These are phyloP conservation scores for Oncorhynchus clarkii DNA, from an alignment of 2,113 vertebrate species.

Conservation along the genomic window DNA sequence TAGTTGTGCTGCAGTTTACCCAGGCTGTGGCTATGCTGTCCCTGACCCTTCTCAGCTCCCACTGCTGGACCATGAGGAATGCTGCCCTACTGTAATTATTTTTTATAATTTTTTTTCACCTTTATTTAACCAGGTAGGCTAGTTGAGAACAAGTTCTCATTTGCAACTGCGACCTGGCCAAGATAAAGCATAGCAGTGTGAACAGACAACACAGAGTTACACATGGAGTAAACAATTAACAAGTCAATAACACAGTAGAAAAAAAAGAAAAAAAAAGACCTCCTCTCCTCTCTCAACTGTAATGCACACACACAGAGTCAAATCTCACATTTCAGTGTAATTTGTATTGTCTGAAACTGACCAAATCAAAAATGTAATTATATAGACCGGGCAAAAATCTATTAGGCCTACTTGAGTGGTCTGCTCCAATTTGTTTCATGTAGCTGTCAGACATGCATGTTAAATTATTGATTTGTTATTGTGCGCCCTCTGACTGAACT, in stretches of 20 bases:
- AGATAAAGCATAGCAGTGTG: too few relatives aligned
- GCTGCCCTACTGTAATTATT: constrained; percentile 90
- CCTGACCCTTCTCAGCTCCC: constrained; percentile 74
- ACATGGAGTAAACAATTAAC: too few relatives aligned
- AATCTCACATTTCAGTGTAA: not conserved
- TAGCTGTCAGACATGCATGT: not conserved
- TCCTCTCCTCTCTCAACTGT: not conserved
- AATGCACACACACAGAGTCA: not conserved
- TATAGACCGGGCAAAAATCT: too few relatives aligned
- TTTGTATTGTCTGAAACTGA: not conserved
- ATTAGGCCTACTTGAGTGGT: too few relatives aligned
- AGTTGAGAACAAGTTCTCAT: too few relatives aligned
- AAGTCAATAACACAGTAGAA: too few relatives aligned
- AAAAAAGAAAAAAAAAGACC: too few relatives aligned
- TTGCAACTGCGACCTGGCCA: too few relatives aligned
- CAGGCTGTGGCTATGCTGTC: constrained; percentile 72
- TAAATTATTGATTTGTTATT: not conserved
- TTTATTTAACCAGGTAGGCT: too few relatives aligned
- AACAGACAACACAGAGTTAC: too few relatives aligned
- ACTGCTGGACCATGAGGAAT: constrained; percentile 90
- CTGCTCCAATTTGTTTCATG: too few relatives aligned
- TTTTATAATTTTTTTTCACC: too few relatives aligned
- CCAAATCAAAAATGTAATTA: not conserved
- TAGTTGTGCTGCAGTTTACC: constrained; percentile 70
- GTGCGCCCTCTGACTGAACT: not conserved